Evolutionary conservation across 2,888 invertebrate species (phyloP).

Genomic region (Drosophila recens): DNA sequence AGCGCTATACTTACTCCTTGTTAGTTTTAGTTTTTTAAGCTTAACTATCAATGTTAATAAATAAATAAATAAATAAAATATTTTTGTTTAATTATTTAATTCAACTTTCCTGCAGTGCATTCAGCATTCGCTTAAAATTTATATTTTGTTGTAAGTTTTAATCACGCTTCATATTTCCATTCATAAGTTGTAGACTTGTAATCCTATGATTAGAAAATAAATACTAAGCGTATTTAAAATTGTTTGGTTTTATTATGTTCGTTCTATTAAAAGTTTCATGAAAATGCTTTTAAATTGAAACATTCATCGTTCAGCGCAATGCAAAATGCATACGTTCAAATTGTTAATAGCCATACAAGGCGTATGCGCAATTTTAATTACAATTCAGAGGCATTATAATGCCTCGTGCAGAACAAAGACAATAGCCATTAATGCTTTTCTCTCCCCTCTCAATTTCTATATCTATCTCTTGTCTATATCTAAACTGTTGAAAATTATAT

Average conservation of each 20-base stretch:
- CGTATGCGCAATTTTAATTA: constrained; percentile 62
- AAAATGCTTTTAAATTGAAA: background rate
- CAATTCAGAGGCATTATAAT: constrained; percentile 42
- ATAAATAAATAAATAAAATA: no score
- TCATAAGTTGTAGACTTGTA: constrained; percentile 39
- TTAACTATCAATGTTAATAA: no score
- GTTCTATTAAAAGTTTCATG: background rate
- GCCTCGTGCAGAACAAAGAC: background rate
- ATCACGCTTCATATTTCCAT: constrained; percentile 18
- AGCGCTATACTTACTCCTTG: no score
- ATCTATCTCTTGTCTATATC: background rate
- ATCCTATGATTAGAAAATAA: constrained; percentile 23
- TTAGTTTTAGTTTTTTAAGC: no score
- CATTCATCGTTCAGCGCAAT: background rate
- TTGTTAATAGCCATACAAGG: constrained; percentile 20
- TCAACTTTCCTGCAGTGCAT: constrained; percentile 8
- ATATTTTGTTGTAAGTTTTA: background rate
- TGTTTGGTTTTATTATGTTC: background rate
- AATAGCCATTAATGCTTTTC: constrained; percentile 17
- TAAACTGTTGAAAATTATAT: constrained; percentile 65
- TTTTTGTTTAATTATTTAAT: no score
- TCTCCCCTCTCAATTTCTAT: background rate
- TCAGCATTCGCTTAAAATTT: background rate
- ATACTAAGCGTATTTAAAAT: constrained; percentile 5
- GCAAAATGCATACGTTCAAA: constrained; percentile 10